Conservation (phyloP, 2,888 invertebrate species). For the Drosophila flavopinicola region DNA sequence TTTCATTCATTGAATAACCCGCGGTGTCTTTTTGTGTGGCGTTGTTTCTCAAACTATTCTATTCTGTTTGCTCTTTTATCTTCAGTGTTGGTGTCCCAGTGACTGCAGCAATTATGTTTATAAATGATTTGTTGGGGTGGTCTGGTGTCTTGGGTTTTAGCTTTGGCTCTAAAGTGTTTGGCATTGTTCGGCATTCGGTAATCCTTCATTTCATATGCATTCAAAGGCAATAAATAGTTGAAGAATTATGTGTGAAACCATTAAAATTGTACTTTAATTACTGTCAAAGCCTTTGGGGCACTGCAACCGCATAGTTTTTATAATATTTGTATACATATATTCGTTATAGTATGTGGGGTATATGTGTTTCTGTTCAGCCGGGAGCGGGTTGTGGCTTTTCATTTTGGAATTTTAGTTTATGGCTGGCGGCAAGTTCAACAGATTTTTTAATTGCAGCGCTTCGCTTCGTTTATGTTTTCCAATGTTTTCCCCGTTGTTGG, state of each 20-base stretch:
- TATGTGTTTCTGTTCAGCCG: constrained; percentile 5
- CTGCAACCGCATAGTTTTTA: constrained; percentile 34
- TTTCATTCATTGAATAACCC: constrained; percentile 57
- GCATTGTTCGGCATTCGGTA: constrained; percentile 27
- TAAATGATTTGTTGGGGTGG: constrained; percentile 78
- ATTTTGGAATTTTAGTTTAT: constrained; percentile 43
- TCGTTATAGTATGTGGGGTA: too few species aligned
- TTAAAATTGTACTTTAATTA: constrained; percentile 59
- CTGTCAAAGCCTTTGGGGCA: constrained; percentile 58
- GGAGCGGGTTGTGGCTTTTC: constrained; percentile 26
- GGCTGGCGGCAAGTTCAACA: constrained; percentile 67
- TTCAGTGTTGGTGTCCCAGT: constrained; percentile 37
- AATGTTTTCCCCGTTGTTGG: constrained; percentile 47
- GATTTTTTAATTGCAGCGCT: constrained; percentile 72
- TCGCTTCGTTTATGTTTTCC: constrained; percentile 53
- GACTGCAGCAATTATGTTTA: constrained; percentile 67
- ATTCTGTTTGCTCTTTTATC: constrained; percentile 41
- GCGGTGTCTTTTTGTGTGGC: constrained; percentile 66
- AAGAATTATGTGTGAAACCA: constrained; percentile 73
- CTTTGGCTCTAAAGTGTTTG: constrained; percentile 13
- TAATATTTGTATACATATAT: constrained; percentile 13
- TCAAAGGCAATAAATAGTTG: constrained; percentile 50
- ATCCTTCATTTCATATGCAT: constrained; percentile 64
- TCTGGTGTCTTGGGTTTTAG: constrained; percentile 33
- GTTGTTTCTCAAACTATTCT: constrained; percentile 17